Base-by-base conservation (phyloP, 2,797 vertebrate species). In the Pelobates cultripes region DNA sequence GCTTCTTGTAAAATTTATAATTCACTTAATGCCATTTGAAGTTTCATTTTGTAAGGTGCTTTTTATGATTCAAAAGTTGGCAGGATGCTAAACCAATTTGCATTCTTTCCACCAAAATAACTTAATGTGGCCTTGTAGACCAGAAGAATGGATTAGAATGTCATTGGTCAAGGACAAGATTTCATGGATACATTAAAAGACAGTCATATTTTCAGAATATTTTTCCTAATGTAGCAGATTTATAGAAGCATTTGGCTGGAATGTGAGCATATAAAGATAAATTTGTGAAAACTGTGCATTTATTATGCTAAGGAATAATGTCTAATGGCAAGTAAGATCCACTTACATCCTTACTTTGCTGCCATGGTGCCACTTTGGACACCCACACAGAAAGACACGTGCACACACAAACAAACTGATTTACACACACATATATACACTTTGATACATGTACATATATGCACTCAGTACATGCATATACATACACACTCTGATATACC, bases 51-150 rank as follows among this genome's bases (percentile, higher is more conserved):
- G 43, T 71, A 74, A 71, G 28, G 51, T 53, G 43, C 71, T 69
- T 70, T 28, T 57, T 44, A 74, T 55, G 68, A 81, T 66, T 44
- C 70, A 42, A 6, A 77, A 77, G 64, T 81, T 72, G 67, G 55
- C 67, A 81, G 80, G 55, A 71, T 76, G 68, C 74, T 43, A 15
- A 17, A 72, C 51, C 15, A 51, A 81, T 76, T 81, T 81, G 57
- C 73, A 64, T 76, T 41, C 40, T 53, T 76, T 71, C 57, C n/a
- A 42, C 60, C 12, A 44, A 75, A 75, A 51, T 10, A 70, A 6
- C 69, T 51, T 81, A 70, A 61, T 7, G 47, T 72, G 51, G 44
- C 12, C 43, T 43, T 67, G 40, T 28, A 80, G 61, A 42, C 66
- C 55, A 57, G 53, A 73, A 73, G 61, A 80, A 17, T 80, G 53